Conservation (phyloP, 2,113 vertebrate species). For the Macaca fascicularis region DNA sequence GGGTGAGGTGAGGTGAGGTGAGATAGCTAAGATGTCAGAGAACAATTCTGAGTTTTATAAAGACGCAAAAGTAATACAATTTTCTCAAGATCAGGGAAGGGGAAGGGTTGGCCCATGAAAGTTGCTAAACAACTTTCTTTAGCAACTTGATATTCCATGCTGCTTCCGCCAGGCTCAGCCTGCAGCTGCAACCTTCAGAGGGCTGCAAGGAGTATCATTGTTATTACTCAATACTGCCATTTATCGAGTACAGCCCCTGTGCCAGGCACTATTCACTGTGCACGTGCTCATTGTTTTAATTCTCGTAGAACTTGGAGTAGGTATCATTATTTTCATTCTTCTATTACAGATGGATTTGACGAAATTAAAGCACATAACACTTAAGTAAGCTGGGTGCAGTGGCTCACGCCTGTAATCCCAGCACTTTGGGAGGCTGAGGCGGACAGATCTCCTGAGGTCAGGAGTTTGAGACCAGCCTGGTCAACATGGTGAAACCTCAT, state of each 20-base stretch:
- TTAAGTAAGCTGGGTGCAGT: background rate
- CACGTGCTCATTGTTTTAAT: background rate
- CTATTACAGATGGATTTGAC: background rate
- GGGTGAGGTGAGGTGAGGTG: background rate
- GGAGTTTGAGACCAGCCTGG: too few species aligned
- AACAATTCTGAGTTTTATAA: background rate
- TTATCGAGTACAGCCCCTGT: background rate
- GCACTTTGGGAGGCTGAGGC: too few species aligned
- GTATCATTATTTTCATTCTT: background rate
- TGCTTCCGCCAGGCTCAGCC: background rate
- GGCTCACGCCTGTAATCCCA: too few species aligned
- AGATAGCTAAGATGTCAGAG: background rate
- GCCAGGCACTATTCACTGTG: background rate
- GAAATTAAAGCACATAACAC: background rate
- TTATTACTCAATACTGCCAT: background rate
- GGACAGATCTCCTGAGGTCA: too few species aligned
- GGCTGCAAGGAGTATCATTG: rapidly evolving
- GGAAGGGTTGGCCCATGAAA: background rate
- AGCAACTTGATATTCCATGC: background rate
- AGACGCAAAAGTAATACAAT: background rate
- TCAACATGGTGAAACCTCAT: too few species aligned
- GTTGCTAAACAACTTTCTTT: background rate
- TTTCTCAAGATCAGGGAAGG: background rate
- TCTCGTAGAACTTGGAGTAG: background rate
- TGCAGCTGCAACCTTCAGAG: background rate